Evolutionary conservation across 2,113 vertebrate species (phyloP).

Genomic region (Spheniscus mendiculus): DNA sequence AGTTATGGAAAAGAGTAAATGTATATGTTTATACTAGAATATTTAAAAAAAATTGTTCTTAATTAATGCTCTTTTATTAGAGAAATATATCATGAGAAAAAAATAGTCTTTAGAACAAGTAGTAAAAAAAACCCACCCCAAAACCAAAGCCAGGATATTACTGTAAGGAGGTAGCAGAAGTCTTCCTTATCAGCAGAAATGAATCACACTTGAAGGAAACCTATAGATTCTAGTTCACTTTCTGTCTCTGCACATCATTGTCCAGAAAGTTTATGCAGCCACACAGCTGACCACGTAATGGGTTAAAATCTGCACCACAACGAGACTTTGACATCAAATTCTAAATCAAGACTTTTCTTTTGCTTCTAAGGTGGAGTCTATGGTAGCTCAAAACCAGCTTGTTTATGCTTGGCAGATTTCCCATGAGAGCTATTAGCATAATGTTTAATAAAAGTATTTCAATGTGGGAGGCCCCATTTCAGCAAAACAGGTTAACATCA

Average conservation of each 20-base stretch:
- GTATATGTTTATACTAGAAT: background rate
- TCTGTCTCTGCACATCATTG: background rate
- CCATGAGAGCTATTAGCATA: background rate
- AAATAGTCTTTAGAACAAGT: background rate
- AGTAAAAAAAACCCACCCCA: fast-evolving
- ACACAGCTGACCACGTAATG: background rate
- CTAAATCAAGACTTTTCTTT: background rate
- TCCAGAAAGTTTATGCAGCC: background rate
- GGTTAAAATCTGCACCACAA: background rate
- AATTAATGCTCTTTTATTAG: background rate
- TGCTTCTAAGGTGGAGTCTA: background rate
- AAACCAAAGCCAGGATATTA: background rate
- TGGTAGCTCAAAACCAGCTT: background rate
- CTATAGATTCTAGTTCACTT: background rate
- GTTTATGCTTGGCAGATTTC: background rate
- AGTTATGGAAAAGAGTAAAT: background rate
- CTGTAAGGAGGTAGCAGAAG: background rate
- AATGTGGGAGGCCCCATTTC: background rate
- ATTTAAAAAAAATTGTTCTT: background rate
- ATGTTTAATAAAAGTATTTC: background rate
- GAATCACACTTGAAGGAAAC: background rate
- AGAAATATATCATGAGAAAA: background rate
- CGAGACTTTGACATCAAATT: background rate
- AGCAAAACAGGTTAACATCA: background rate
- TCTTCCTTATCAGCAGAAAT: background rate